Conservation (phyloP, 1,140 invertebrate species). For the Diplogasteroides magnus region DNA sequence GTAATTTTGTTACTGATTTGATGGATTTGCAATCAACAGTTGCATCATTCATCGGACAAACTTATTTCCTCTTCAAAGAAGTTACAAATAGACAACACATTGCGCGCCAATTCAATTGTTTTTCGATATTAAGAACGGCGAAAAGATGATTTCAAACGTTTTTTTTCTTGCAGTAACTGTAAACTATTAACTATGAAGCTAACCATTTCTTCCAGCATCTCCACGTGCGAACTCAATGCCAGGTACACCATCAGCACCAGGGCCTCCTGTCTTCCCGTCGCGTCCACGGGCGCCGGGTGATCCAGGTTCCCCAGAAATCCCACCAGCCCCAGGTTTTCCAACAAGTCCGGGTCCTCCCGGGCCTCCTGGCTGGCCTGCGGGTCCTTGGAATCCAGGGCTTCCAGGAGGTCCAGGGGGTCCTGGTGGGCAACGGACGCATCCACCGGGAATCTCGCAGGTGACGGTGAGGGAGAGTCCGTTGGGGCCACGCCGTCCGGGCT, state of each 20-base stretch:
- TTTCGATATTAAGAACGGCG: too few relatives aligned
- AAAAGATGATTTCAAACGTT: too few relatives aligned
- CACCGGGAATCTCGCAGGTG: not conserved
- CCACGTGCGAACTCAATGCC: constrained; percentile 24
- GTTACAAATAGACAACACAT: too few relatives aligned
- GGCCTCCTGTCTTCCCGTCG: constrained; percentile 5
- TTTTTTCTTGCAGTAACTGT: too few relatives aligned
- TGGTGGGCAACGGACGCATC: not conserved
- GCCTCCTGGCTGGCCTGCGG: not conserved
- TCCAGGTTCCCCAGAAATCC: constrained; percentile 18
- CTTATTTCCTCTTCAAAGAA: too few relatives aligned
- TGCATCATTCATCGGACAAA: too few relatives aligned
- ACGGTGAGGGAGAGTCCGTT: constrained; percentile 13
- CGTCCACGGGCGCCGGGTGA: constrained; percentile 11
- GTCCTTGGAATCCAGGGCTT: constrained; percentile 18
- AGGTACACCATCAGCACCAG: constrained; percentile 23
- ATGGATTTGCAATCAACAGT: too few relatives aligned
- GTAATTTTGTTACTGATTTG: too few relatives aligned
- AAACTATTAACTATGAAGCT: too few relatives aligned
- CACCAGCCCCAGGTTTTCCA: constrained; percentile 24
- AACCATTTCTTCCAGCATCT: constrained; percentile 12
- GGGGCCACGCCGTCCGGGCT: constrained; percentile 9
- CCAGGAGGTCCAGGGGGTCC: constrained; percentile 9
- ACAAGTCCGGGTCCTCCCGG: constrained; percentile 17
- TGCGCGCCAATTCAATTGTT: too few relatives aligned